A percentile compares a stretch with the other conserved stretches of the same genome.
Conservation (phyloP, 2,888 invertebrate genomes). For the Invenusta paracnida region DNA sequence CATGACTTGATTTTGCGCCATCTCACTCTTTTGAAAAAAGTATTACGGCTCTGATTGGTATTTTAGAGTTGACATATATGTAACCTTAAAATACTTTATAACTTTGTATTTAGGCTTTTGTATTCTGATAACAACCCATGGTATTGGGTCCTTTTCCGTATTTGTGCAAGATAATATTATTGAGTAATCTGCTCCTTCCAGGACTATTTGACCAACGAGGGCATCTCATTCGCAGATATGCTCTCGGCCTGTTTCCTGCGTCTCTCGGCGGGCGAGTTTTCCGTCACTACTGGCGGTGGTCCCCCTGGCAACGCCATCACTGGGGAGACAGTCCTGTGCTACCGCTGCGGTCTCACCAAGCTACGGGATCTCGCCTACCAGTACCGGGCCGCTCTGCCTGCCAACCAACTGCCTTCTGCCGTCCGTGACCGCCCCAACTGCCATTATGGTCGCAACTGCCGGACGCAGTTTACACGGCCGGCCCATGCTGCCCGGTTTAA, state of each 20-base stretch:
- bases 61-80: no score
- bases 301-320: constrained; percentile 29
- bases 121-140: no score
- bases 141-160: no score
- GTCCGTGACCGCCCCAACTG: constrained; percentile 52
- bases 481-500: constrained; percentile 54
- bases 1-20: no score
- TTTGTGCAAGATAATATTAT: no score
- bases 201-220: constrained; percentile 52
- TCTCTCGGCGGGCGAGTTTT: constrained; percentile 50
- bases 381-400: constrained; percentile 53
- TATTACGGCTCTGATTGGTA: no score
- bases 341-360: constrained; percentile 52
- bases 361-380: constrained; percentile 54
- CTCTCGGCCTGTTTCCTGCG: constrained; percentile 50
- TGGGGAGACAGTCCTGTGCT: constrained; percentile 49
- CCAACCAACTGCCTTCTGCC: constrained; percentile 50
- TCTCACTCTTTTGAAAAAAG: no score
- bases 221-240: constrained; percentile 51
- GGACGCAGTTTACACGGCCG: constrained; percentile 56
- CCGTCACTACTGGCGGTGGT: constrained; percentile 50
- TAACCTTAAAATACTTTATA: no score
- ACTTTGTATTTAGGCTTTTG: no score
- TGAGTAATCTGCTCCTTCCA: no score
- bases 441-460: constrained; percentile 59